A percentile compares a stretch with the other conserved stretches of the same genome.
These are phyloP conservation scores for Galemys pyrenaicus DNA, from an alignment of 2,113 vertebrate genomes.

Conservation along the genomic window DNA sequence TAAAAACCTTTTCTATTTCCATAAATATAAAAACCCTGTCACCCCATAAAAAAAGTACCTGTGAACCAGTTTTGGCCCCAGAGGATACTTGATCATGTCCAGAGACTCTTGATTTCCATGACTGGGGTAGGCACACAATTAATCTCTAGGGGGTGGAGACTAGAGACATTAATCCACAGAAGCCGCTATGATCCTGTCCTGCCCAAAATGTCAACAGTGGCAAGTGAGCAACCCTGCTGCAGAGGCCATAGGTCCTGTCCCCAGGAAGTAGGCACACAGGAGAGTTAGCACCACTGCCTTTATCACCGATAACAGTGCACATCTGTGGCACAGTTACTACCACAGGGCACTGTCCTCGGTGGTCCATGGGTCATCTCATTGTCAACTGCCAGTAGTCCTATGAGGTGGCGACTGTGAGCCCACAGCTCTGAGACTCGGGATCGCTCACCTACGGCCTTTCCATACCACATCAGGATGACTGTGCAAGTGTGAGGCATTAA, in stretches of 20 bases:
- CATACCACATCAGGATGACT: neutral
- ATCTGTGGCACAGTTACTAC: neutral
- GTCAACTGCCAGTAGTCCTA: neutral
- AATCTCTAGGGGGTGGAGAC: neutral
- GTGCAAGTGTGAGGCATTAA: neutral
- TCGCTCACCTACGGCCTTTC: neutral
- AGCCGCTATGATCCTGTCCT: no score
- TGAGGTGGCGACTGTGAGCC: neutral
- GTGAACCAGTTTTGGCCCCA: neutral
- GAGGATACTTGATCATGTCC: neutral
- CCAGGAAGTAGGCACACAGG: neutral
- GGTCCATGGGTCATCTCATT: neutral
- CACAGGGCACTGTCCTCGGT: neutral
- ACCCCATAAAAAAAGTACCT: neutral
- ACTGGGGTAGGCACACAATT: neutral
- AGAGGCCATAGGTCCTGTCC: neutral
- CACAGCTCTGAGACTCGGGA: neutral
- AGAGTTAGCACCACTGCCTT: neutral
- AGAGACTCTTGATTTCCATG: neutral
- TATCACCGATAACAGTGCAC: neutral
- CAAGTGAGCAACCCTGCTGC: neutral
- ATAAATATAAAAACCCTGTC: neutral
- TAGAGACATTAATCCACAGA: no score
- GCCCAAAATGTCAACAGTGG: neutral
- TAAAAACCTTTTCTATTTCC: neutral